Base-by-base conservation (phyloP, 2,888 invertebrate genomes). In the Cephus spinipes region DNA sequence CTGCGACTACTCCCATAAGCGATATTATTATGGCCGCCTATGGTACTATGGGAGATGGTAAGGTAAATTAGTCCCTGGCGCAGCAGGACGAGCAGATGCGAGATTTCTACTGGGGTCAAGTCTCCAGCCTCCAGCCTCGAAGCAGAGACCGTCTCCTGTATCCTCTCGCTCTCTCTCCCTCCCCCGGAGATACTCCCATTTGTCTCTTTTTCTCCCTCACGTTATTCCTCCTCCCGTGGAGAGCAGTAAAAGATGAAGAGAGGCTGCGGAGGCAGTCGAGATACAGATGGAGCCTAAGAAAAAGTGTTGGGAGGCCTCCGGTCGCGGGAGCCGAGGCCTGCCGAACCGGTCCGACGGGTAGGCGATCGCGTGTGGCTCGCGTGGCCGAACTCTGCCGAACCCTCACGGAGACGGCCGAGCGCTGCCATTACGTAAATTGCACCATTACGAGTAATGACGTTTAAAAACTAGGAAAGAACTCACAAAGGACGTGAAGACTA, bases 281-380 rank as follows among this genome's bases (percentile, higher is more conserved):
- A 77, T 79, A 81, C 80, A 79, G 78, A 78, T 74, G 76, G 79
- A 77, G 79, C 79, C 77, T 75, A 69, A 75, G 77, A 75, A 85
- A 40, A 40, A 40, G 40, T 40, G 15, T 40, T 40, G 40, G 40
- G 40, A 6, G 40, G 40, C 40, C 40, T 40, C 86, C 85, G 85
- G 86, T 85, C 79, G 73, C 82, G 74, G 79, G 75, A 79, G 69
- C 69, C 69, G 30, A 69, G 69, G 30, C 30, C 31, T 69, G 36
- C 75, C 73, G 73, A 81, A 89, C 88, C 87, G 87, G 88, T 88
- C 83, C 85, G 86, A 86, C 88, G 86, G 86, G 87, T 88, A 85
- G 79, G 68, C 80, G 90, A 90, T 91, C 91, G 91, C 91, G 91
- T 91, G 91, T 89, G 89, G 90, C 81, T 90, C 91, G 91, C 90